A percentile compares a stretch with the other conserved stretches of the same genome.
Conservation (phyloP, 1,140 invertebrate genomes). For the Drosophila erecta region DNA sequence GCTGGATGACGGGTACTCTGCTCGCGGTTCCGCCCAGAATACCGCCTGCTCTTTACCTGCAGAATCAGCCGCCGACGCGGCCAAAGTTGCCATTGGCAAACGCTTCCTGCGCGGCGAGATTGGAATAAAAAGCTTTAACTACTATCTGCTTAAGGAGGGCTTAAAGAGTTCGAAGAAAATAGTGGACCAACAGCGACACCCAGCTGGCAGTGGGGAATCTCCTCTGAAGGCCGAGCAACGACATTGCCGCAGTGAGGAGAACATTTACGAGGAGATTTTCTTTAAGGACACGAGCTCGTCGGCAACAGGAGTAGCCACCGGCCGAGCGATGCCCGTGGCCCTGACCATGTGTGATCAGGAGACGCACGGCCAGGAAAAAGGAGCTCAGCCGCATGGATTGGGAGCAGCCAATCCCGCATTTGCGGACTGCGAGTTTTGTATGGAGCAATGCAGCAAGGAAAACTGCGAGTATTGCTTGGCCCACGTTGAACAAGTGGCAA, state of each 20-base stretch:
- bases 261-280: conserved; percentile 84
- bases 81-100: conserved; percentile 78
- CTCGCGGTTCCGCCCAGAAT: conserved; percentile 57
- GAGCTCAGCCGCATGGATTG: conserved; percentile 1
- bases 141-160: conserved; percentile 83
- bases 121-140: conserved; percentile 84
- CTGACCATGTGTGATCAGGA: conserved; percentile 40
- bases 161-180: conserved; percentile 78
- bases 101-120: conserved; percentile 81
- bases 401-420: conserved; percentile 21
- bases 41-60: conserved; percentile 30
- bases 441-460: conserved; percentile 78
- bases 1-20: conserved; percentile 63
- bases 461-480: conserved; percentile 76
- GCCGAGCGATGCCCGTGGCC: not conserved
- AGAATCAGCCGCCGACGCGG: conserved; percentile 17
- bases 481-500: conserved; percentile 1
- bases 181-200: conserved; percentile 61
- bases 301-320: not conserved
- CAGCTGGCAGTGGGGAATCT: not conserved
- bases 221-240: conserved; percentile 27
- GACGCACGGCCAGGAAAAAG: conserved; percentile 21
- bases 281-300: conserved; percentile 65
- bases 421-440: conserved; percentile 77
- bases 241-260: conserved; percentile 80